Evolutionary conservation across 2,888 invertebrate species (phyloP).

Genomic region (Tachina fera): DNA sequence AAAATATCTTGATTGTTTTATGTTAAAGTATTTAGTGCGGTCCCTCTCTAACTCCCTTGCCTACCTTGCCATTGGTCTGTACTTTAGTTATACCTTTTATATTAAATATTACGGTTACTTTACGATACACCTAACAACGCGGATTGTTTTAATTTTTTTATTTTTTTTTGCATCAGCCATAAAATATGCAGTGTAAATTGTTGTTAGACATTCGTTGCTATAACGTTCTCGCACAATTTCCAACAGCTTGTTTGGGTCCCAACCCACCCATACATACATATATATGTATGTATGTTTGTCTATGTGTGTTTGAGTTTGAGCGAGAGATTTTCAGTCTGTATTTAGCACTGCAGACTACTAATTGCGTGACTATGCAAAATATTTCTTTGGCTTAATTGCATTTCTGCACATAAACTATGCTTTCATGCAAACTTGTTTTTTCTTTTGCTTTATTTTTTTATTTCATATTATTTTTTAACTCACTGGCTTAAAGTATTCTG

Average conservation of each 20-base stretch:
- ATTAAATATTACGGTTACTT: constrained; percentile 44
- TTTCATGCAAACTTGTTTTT: constrained; percentile 3
- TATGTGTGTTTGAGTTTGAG: neutral
- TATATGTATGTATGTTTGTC: neutral
- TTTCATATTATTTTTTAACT: neutral
- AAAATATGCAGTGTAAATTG: constrained; percentile 69
- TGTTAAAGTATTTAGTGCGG: constrained; percentile 19
- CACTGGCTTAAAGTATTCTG: constrained; percentile 5
- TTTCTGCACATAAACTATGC: constrained; percentile 70
- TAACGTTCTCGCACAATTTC: neutral
- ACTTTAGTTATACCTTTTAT: neutral
- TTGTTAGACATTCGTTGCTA: constrained; percentile 52
- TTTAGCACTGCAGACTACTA: constrained; percentile 58
- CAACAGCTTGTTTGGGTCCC: neutral
- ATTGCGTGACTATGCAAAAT: constrained; percentile 75
- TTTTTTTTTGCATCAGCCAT: constrained; percentile 51
- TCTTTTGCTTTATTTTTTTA: no score
- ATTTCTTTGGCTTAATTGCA: constrained; percentile 74
- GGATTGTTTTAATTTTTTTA: constrained; percentile 43
- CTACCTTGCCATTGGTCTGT: neutral
- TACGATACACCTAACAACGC: constrained; percentile 55
- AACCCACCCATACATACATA: neutral
- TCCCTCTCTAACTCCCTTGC: neutral
- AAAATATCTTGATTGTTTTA: constrained; percentile 65
- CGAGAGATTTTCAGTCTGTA: constrained; percentile 2